Base-by-base conservation (phyloP, 2,888 invertebrate genomes). In the Buathra laborator region DNA sequence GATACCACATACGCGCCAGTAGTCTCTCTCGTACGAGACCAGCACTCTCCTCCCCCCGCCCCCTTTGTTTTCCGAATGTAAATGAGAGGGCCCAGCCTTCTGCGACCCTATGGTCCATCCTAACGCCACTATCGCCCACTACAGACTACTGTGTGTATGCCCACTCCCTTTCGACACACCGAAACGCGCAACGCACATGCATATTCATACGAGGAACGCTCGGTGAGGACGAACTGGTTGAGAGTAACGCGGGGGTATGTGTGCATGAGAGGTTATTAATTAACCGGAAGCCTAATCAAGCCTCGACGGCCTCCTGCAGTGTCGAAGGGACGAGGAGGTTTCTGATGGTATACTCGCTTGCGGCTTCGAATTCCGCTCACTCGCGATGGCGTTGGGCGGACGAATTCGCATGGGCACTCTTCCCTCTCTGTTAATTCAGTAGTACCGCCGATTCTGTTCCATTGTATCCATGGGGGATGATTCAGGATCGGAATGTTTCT, bases 271-370 rank as follows among this genome's bases (percentile, higher is more conserved):
- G 94, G 94, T 94, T 94, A 95, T 95, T 95, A 95, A 95, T 95
- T 95, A 95, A 94, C 94, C 94, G 94, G 94, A 94, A 94, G 94
- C 94, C 94, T 94, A 95, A 95, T 95, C 94, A 95, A 95, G 94
- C 94, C 91, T 92, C 90, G 91, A 85, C 83, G 82, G 80, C 59
- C 79, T 76, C 66, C 48, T 56, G 79, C 53, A 66, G 80, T 67
- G 71, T 80, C 84, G 84, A 76, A 80, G 83, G 79, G 84, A 3
- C 48, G 48, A n/a, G 48, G n/a, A 48, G 71, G 56, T 80, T 66
- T 70, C 64, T 64, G 70, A 12, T 19, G 68, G 68, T 64, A 62
- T 74, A 56, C 71, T 66, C 71, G 80, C 71, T 80, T 72, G 84
- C 80, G 84, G 84, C 80, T 72, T 76, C 76, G 80, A 76, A 84